phyloP scores from a whole-genome alignment of 2,888 invertebrate species.

The Drosophila paramelanica region DNA sequence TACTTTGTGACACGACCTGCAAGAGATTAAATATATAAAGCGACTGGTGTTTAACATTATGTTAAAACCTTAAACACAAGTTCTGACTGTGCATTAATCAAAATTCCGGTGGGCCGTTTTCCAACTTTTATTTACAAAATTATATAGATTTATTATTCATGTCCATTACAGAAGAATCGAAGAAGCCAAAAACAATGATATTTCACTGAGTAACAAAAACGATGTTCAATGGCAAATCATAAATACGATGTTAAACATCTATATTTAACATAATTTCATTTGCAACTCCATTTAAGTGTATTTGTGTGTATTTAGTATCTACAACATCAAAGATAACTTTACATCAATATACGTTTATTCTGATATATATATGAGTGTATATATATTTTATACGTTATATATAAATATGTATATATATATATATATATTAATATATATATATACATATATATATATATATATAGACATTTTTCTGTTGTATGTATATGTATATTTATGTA shows the following conservation, averaged over 20 bases:
- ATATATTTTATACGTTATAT: constrained; percentile 15
- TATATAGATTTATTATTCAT: constrained; percentile 54
- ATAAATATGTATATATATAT: constrained; percentile 17
- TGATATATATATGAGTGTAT: constrained; percentile 28
- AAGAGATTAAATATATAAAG: too few relatives aligned
- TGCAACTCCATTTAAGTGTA: constrained; percentile 37
- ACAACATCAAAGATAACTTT: constrained; percentile 82
- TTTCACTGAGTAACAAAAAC: constrained; percentile 43
- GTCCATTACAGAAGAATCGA: constrained; percentile 50
- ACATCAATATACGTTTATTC: constrained; percentile 59
- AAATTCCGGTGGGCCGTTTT: constrained; percentile 47
- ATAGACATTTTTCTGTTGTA: constrained; percentile 47
- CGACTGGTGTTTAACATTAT: too few relatives aligned
- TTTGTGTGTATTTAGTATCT: constrained; percentile 65
- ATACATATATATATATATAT: constrained; percentile 26
- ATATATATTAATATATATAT: constrained; percentile 30
- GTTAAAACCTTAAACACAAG: background rate
- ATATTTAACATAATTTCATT: constrained; percentile 35
- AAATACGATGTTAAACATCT: constrained; percentile 46
- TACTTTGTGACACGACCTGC: too few relatives aligned
- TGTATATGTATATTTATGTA: constrained; percentile 59
- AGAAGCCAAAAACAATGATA: constrained; percentile 47
- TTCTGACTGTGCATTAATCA: background rate
- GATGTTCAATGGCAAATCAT: constrained; percentile 40
- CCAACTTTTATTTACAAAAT: constrained; percentile 79